phyloP scores from a whole-genome alignment of 2,888 invertebrate species.

The Galerucella pusilla region DNA sequence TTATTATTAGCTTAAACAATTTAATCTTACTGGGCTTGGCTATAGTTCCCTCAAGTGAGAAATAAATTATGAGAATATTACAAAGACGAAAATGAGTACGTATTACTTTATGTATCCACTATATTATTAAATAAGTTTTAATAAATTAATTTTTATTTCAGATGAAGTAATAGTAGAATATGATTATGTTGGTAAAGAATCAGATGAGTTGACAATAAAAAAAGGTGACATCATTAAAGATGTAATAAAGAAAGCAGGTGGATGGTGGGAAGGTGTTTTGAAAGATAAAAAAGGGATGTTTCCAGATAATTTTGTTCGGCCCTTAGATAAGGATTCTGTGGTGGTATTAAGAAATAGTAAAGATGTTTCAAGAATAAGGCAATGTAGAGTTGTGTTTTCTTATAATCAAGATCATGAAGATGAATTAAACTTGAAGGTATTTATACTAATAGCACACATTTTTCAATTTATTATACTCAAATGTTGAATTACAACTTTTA shows the following conservation, averaged over 20 bases:
- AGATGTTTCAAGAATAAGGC: slow-evolving; percentile 67
- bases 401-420: slow-evolving; percentile 95
- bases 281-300: slow-evolving; percentile 87
- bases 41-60: slow-evolving; percentile 17
- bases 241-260: slow-evolving; percentile 81
- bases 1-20: slow-evolving; percentile 14
- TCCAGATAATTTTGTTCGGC: slow-evolving; percentile 91
- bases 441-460: too few species aligned
- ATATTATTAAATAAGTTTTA: not conserved
- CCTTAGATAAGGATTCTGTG: slow-evolving; percentile 60
- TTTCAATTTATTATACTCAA: too few species aligned
- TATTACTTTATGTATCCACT: slow-evolving; percentile 5
- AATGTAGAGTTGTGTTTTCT: slow-evolving; percentile 88
- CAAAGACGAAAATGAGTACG: slow-evolving; percentile 44
- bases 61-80: slow-evolving; percentile 40
- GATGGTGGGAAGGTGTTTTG: slow-evolving; percentile 93
- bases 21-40: slow-evolving; percentile 37
- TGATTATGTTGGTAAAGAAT: slow-evolving; percentile 86
- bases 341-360: slow-evolving; percentile 57
- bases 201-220: slow-evolving; percentile 84
- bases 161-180: slow-evolving; percentile 88
- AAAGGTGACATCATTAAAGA: slow-evolving; percentile 87
- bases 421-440: slow-evolving; percentile 80
- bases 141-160: slow-evolving; percentile 57
- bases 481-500: too few species aligned